Evolutionary conservation across 2,888 invertebrate species (phyloP).

Genomic region (Plebejus melissa): DNA sequence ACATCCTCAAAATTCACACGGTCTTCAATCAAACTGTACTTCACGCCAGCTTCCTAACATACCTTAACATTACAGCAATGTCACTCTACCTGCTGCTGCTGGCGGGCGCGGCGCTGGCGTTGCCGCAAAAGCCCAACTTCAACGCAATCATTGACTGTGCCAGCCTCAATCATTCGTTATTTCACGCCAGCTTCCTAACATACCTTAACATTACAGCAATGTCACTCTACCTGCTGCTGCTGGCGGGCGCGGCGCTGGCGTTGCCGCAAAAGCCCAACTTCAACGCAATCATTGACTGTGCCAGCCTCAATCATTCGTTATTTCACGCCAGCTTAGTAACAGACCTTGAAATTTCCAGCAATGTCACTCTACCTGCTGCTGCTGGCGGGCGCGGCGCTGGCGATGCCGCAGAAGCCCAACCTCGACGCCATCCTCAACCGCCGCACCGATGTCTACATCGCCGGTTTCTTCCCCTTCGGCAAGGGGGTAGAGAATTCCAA

Average conservation of each 20-base stretch:
- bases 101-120: constrained; percentile 40
- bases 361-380: constrained; percentile 36
- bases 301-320: not conserved
- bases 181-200: not conserved
- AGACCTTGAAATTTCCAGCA: not conserved
- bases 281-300: constrained; percentile 63
- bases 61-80: not conserved
- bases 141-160: constrained; percentile 62
- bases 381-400: constrained; percentile 41
- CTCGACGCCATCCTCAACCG: constrained; percentile 81
- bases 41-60: not conserved
- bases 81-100: constrained; percentile 39
- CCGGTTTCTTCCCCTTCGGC: constrained; percentile 94
- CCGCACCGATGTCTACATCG: constrained; percentile 92
- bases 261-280: constrained; percentile 82
- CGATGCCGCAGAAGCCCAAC: constrained; percentile 81
- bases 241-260: constrained; percentile 42
- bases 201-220: not conserved
- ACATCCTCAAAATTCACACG: too few species aligned
- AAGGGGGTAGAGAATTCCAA: constrained; percentile 89
- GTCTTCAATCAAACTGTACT: too few species aligned
- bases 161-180: not conserved
- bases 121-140: constrained; percentile 82
- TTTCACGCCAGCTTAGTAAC: not conserved
- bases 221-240: constrained; percentile 36